These are phyloP conservation scores for Trileptium ribeirensis DNA, from an alignment of 2,888 invertebrate genomes.

Conservation along the genomic window DNA sequence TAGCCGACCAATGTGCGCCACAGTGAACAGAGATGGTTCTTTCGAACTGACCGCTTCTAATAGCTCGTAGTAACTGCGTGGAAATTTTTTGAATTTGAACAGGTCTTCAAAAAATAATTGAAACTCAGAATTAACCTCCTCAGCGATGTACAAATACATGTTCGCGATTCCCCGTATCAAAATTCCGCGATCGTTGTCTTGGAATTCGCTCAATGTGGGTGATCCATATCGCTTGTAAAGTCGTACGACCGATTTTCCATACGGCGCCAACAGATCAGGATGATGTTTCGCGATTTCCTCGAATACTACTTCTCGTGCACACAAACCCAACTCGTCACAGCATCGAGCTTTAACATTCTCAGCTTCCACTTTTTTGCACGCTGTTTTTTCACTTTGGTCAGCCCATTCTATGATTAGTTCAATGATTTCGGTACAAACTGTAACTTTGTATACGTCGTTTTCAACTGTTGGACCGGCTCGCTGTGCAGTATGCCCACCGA, in stretches of 20 bases:
- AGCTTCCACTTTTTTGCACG: background rate
- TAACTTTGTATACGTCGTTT: background rate
- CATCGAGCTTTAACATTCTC: background rate
- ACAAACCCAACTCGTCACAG: background rate
- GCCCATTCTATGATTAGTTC: constrained; percentile 5
- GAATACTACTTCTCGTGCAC: background rate
- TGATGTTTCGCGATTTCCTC: constrained; percentile 7
- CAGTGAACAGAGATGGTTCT: background rate
- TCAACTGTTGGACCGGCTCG: too few species aligned
- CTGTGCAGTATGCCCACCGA: background rate
- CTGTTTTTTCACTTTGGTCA: background rate
- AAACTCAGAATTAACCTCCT: background rate
- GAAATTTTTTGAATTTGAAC: background rate
- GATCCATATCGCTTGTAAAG: background rate
- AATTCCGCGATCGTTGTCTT: too few species aligned
- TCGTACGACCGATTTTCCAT: background rate
- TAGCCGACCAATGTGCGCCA: constrained; percentile 8
- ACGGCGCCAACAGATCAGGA: background rate
- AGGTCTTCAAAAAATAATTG: constrained; percentile 1
- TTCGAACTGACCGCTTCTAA: background rate
- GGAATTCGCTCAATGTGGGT: too few species aligned
- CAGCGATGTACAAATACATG: background rate
- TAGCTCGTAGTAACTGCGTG: background rate
- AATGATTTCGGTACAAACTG: background rate
- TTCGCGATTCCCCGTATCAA: background rate